Percentiles rank a stretch among this genome's conserved stretches.
Evolutionary conservation across 2,888 invertebrate species (phyloP).

Genomic region (Apodemia hepburni): DNA sequence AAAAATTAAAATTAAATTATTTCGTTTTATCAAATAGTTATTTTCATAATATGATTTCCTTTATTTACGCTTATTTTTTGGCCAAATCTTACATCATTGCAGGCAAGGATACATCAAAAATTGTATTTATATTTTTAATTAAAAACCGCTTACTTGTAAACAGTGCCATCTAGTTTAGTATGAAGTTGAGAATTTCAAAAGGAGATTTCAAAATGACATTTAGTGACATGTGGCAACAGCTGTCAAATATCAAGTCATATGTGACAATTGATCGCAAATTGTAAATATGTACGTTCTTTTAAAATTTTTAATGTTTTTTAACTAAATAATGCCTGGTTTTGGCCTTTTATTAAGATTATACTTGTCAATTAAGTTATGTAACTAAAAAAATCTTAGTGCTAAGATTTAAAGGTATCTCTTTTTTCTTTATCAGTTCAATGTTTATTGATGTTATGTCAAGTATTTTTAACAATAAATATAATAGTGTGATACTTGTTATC

Average conservation of each 20-base stretch:
- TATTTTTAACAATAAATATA: neutral
- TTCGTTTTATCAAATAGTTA: too few species aligned
- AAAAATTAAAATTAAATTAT: too few species aligned
- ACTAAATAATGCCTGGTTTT: neutral
- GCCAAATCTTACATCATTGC: too few species aligned
- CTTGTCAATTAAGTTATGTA: neutral
- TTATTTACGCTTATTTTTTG: too few species aligned
- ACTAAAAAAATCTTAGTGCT: neutral
- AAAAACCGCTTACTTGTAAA: neutral
- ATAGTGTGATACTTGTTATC: neutral
- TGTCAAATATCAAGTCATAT: constrained; percentile 6
- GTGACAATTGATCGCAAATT: constrained; percentile 14
- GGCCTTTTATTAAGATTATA: neutral
- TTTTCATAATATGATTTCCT: too few species aligned
- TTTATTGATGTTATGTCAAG: neutral
- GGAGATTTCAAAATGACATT: neutral
- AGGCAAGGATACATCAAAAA: too few species aligned
- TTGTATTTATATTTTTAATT: too few species aligned
- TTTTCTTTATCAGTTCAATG: neutral
- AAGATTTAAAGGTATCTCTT: neutral
- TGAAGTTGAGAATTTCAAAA: neutral
- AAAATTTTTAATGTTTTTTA: neutral
- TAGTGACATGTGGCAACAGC: neutral
- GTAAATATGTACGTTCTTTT: neutral
- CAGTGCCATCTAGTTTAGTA: constrained; percentile 18